Base-by-base conservation (phyloP, 2,888 invertebrate species). In the Thereva nobilitata region DNA sequence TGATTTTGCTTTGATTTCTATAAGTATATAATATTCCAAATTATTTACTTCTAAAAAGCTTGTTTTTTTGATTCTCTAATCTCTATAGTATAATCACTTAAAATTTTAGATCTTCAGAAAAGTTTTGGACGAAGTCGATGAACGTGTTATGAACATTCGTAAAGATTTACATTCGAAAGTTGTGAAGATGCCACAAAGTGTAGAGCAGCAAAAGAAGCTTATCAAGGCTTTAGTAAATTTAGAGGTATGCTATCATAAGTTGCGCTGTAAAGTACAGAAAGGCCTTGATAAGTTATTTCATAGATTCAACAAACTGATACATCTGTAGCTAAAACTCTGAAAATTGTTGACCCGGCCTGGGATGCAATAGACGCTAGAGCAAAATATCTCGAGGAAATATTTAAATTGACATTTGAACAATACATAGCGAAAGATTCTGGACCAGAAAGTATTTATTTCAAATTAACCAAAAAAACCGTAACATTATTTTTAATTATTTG, bases 151-250 rank as follows among this genome's bases (percentile, higher is more conserved):
- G 59, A 87, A 88, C 68, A 86, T 98, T 66, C 87, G 93, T 75
- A 87, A 89, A 64, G 90, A 92, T 76, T 80, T 99, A 63, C 87
- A 91, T 73, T 87, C 86, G 23, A 91, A 92, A 78, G 86, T 99
- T 71, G 87, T 93, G 72, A 91, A 93, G 67, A 92, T 95, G 86
- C 97, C 97, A 0, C 90, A 93, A 45, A 89, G 92, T 71, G 88
- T 97, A 37, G 97, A 97, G 72, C 95, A 97, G 74, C 97, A 98
- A 78, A 97, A 95, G 75, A 92, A 94, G 78, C 86, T 97, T 68
- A 96, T 98, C 72, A 89, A 94, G 85, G 80, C 81, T 4, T 84
- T 91, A 71, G 86, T 89, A n/a, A 89, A 88, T 75, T 81, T 92
- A 70, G 92, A 92, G 75, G 86, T 87, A 63, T 7, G 12, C 10